These are phyloP conservation scores for Tetragonisca angustula DNA, from an alignment of 2,888 invertebrate genomes.

Conservation along the genomic window DNA sequence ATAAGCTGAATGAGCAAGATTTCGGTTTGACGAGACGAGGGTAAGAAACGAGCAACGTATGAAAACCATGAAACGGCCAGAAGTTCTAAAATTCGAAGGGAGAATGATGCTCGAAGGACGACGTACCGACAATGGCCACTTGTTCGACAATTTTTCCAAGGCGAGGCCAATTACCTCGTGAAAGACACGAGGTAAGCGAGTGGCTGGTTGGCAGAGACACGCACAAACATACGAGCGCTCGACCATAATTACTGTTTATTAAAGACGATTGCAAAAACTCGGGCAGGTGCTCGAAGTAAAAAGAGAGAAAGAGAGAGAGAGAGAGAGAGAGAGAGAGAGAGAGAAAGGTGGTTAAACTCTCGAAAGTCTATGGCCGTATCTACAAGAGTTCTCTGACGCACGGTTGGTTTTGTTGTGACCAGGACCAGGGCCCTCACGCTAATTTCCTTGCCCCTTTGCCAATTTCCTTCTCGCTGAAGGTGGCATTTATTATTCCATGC, in stretches of 20 bases:
- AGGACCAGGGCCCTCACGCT: conserved; percentile 45
- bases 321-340: not conserved
- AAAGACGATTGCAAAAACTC: conserved; percentile 74
- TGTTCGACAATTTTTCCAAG: conserved; percentile 46
- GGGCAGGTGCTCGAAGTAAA: conserved; percentile 68
- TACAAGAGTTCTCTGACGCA: conserved; percentile 10
- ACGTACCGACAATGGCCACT: conserved; percentile 4
- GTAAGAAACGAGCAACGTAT: not conserved
- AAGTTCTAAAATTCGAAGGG: not conserved
- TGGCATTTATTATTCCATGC: too few species aligned
- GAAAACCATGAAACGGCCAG: not conserved
- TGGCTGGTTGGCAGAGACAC: conserved; percentile 26
- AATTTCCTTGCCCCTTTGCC: conserved; percentile 58
- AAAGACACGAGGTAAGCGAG: conserved; percentile 6
- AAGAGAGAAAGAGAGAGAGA: not conserved
- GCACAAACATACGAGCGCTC: conserved; percentile 42
- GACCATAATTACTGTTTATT: conserved; percentile 75
- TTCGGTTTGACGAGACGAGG: not conserved
- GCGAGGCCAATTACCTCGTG: conserved; percentile 51
- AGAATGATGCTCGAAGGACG: not conserved
- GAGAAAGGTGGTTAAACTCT: conserved; percentile 57
- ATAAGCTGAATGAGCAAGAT: not conserved
- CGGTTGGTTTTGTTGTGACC: conserved; percentile 53
- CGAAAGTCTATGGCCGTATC: conserved; percentile 47
- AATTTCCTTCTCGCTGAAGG: conserved; percentile 41